phyloP scores from a whole-genome alignment of 2,113 vertebrate genomes.

The Sceloporus tristichus region DNA sequence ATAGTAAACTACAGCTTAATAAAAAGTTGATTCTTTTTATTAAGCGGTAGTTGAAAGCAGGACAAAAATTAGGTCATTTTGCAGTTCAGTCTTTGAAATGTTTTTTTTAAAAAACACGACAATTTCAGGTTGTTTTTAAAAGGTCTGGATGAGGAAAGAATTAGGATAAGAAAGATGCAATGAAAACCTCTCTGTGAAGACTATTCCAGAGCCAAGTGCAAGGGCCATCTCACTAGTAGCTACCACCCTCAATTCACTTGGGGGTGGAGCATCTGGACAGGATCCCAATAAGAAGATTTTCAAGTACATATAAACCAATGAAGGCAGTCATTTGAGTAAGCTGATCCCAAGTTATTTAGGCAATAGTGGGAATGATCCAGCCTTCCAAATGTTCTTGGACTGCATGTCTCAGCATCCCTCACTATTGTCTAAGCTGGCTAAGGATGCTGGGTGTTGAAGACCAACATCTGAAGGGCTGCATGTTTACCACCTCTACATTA shows the following conservation, averaged over 20 bases:
- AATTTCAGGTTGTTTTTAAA: neutral
- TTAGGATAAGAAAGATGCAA: neutral
- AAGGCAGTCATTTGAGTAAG: neutral
- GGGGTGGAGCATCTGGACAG: neutral
- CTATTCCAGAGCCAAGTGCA: neutral
- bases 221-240: neutral
- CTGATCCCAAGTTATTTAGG: neutral
- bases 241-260: neutral
- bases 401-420: too few relatives aligned
- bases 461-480: too few relatives aligned
- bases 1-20: neutral
- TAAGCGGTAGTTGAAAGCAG: too few relatives aligned
- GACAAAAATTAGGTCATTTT: too few relatives aligned
- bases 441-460: too few relatives aligned
- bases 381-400: too few relatives aligned
- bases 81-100: too few relatives aligned
- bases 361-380: too few relatives aligned
- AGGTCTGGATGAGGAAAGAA: neutral
- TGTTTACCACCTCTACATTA: too few relatives aligned
- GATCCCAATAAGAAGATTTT: neutral
- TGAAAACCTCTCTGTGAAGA: neutral
- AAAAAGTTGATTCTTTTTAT: neutral
- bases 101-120: neutral
- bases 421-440: too few relatives aligned
- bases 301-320: neutral